Conservation (phyloP, 2,888 invertebrate genomes). For the Isotomurus palustris region DNA sequence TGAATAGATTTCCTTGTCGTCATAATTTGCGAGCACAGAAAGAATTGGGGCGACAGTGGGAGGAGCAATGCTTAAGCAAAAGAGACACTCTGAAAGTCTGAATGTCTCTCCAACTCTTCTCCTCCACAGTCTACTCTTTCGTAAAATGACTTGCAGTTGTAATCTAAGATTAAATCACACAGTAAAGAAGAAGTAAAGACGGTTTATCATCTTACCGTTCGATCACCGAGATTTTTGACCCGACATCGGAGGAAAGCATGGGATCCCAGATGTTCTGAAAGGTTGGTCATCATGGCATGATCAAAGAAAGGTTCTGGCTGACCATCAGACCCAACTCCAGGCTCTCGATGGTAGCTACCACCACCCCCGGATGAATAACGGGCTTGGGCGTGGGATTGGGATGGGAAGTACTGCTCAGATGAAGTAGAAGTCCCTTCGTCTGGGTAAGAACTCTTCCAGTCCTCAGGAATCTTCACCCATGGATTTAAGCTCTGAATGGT, state of each 20-base stretch:
- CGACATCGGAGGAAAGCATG: constrained; percentile 43
- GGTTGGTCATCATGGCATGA: constrained; percentile 46
- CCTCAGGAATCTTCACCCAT: constrained; percentile 44
- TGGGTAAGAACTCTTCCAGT: constrained; percentile 35
- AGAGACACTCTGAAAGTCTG: too few species aligned
- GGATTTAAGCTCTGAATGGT: constrained; percentile 44
- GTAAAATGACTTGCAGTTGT: too few species aligned
- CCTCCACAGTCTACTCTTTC: too few species aligned
- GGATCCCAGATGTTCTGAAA: constrained; percentile 41
- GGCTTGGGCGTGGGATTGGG: constrained; percentile 25
- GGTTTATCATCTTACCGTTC: constrained; percentile 42
- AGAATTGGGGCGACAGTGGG: too few species aligned
- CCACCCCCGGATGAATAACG: constrained; percentile 22
- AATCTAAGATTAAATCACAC: too few species aligned
- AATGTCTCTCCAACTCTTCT: too few species aligned
- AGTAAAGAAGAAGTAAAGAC: too few species aligned
- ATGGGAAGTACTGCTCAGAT: constrained; percentile 30
- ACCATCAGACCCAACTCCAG: constrained; percentile 2
- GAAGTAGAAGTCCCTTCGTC: constrained; percentile 36
- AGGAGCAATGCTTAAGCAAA: too few species aligned
- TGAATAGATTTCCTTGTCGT: too few species aligned
- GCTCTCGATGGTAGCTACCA: constrained; percentile 5
- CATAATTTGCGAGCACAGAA: too few species aligned
- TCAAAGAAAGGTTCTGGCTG: constrained; percentile 43
- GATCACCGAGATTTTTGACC: constrained; percentile 43